phyloP scores from a whole-genome alignment of 2,797 vertebrate species.

The Chelon labrosus region DNA sequence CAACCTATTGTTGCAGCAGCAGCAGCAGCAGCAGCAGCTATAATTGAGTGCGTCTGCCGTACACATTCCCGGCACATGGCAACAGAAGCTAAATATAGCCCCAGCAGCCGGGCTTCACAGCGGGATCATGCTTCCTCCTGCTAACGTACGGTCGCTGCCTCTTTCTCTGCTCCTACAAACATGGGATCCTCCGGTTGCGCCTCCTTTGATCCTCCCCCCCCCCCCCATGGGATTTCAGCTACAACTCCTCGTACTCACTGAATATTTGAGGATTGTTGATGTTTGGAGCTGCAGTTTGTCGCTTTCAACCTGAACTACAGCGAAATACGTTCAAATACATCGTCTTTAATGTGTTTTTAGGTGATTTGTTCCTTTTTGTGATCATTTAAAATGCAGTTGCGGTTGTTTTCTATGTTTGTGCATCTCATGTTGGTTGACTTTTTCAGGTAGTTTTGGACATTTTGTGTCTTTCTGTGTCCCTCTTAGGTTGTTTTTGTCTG shows the following conservation, averaged over 20 bases:
- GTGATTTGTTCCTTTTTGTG: no score
- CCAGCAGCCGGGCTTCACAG: conserved; percentile 69
- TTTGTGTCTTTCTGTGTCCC: no score
- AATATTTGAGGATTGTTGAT: no score
- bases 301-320: no score
- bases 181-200: conserved; percentile 15
- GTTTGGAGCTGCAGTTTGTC: no score
- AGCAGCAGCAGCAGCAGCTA: neutral
- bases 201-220: neutral
- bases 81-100: conserved; percentile 87
- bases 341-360: no score
- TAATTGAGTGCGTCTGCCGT: conserved; percentile 35
- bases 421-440: no score
- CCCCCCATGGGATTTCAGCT: neutral
- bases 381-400: no score
- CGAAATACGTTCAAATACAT: no score
- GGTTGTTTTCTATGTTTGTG: no score
- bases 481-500: no score
- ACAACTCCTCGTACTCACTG: neutral
- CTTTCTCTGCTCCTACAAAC: conserved; percentile 44
- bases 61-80: conserved; percentile 82
- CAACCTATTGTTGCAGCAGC: conserved; percentile 7
- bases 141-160: conserved; percentile 46
- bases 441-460: no score
- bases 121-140: conserved; percentile 77